Evolutionary conservation across 2,797 vertebrate species (phyloP).

Genomic region (Dicrostonyx torquatus): DNA sequence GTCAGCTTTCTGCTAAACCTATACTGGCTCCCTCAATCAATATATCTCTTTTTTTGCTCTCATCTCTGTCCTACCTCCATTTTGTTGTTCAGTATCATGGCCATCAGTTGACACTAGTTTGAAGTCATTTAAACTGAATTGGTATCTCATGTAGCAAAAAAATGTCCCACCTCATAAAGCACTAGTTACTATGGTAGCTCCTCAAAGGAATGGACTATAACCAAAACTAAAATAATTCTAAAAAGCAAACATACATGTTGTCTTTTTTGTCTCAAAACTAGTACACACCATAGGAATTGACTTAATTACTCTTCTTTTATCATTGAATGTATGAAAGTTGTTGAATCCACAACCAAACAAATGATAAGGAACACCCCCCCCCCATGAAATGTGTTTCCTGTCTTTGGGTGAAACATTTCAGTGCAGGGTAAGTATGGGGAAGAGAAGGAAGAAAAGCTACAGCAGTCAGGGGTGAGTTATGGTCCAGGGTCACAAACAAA

Average conservation of each 20-base stretch:
- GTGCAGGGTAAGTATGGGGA: background rate
- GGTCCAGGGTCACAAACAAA: background rate
- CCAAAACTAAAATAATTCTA: conserved; percentile 37
- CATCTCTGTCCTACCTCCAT: no score
- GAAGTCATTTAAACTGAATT: conserved; percentile 59
- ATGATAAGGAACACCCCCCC: background rate
- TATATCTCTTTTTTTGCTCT: no score
- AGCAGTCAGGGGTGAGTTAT: background rate
- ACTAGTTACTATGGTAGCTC: conserved; percentile 63
- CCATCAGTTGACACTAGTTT: background rate
- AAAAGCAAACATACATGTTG: conserved; percentile 39
- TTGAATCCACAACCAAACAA: background rate
- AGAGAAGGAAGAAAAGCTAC: background rate
- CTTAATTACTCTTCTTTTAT: conserved; percentile 1
- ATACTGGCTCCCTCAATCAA: no score
- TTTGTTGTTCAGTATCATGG: conserved; percentile 56
- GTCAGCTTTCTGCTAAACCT: no score
- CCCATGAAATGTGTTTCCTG: background rate
- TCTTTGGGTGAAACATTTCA: background rate
- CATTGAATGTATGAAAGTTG: background rate
- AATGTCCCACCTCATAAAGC: conserved; percentile 72
- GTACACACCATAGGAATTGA: background rate
- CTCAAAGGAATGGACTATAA: conserved; percentile 38
- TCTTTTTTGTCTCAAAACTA: conserved; percentile 49
- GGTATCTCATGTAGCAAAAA: conserved; percentile 74